These are phyloP conservation scores for Lanistes nyassanus DNA, from an alignment of 1,140 invertebrate genomes.

Conservation along the genomic window DNA sequence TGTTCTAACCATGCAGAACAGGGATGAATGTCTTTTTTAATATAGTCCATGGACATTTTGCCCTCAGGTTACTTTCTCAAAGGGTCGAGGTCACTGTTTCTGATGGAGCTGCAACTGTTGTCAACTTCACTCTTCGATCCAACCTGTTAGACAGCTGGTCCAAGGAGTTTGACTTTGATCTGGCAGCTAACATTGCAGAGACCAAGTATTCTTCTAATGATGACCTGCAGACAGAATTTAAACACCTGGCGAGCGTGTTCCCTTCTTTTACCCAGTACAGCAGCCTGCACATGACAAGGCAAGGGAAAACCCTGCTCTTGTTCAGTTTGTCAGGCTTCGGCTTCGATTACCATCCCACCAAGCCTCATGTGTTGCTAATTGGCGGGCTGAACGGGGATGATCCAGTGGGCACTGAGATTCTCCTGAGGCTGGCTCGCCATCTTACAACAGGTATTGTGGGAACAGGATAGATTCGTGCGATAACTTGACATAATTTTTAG, in stretches of 20 bases:
- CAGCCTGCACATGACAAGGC: slow-evolving; percentile 72
- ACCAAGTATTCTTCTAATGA: slow-evolving; percentile 40
- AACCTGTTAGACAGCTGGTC: slow-evolving; percentile 84
- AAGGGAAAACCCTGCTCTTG: slow-evolving; percentile 10
- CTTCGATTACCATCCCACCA: slow-evolving; percentile 32
- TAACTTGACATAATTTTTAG: too few species aligned
- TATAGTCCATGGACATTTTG: background rate
- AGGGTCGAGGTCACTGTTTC: slow-evolving; percentile 70
- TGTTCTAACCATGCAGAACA: too few species aligned
- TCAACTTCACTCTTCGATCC: slow-evolving; percentile 82
- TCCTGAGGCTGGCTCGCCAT: slow-evolving; percentile 84
- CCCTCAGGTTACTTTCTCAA: slow-evolving; percentile 69
- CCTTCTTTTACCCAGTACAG: slow-evolving; percentile 73
- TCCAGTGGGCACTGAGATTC: slow-evolving; percentile 84
- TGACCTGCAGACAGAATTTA: slow-evolving; percentile 71
- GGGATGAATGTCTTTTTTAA: too few species aligned
- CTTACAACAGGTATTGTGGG: slow-evolving; percentile 70
- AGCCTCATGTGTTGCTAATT: slow-evolving; percentile 77
- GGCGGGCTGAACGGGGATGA: slow-evolving; percentile 87
- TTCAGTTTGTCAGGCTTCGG: slow-evolving; percentile 8
- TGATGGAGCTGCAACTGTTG: slow-evolving; percentile 69
- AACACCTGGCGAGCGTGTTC: slow-evolving; percentile 74
- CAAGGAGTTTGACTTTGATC: slow-evolving; percentile 77
- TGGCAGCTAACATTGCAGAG: slow-evolving; percentile 68
- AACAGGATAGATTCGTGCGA: too few species aligned